Base-by-base conservation (phyloP, 2,888 invertebrate species). In the Rhagonycha lutea region DNA sequence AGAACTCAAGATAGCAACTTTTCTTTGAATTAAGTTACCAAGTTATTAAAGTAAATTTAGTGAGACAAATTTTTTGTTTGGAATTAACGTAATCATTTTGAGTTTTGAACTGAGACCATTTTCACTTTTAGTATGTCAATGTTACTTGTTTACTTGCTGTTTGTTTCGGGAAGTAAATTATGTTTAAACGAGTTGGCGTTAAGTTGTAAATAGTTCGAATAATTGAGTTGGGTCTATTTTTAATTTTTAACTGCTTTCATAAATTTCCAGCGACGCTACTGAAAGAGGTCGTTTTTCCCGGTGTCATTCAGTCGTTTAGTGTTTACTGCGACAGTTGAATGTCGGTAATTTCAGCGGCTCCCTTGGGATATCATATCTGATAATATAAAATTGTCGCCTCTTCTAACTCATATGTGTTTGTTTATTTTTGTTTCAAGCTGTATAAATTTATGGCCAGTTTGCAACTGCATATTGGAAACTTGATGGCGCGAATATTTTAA, bases 311-410 rank as follows among this genome's bases (percentile, higher is more conserved):
- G 78, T 68, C 79, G 80, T 79, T 81, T 78, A 79, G 76, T 83
- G 82, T 83, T 83, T 83, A 82, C 81, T 81, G 83, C 81, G 81
- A 83, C 82, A 82, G 81, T 81, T 82, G 82, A 82, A 82, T 81
- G 82, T 77, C 78, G 79, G 82, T 82, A 83, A 83, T 83, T 81
- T 79, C 81, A 76, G 80, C 70, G 77, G 78, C 80, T 81, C 83
- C 81, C 82, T 72, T 68, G 81, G 79, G 83, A 82, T 80, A 79
- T 79, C 80, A 79, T 80, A 79, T 76, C 78, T 73, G 73, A 79
- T 79, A 79, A 80, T 80, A 79, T 78, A 80, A 80, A 79, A 80
- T 79, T 79, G 79, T 78, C 74, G 73, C 73, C 76, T 72, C 67
- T 72, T 73, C 78, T 77, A 77, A 75, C 79, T 77, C 79, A 77